Evolutionary conservation across 1,140 invertebrate species (phyloP).

Genomic region (Brachionus angularis): DNA sequence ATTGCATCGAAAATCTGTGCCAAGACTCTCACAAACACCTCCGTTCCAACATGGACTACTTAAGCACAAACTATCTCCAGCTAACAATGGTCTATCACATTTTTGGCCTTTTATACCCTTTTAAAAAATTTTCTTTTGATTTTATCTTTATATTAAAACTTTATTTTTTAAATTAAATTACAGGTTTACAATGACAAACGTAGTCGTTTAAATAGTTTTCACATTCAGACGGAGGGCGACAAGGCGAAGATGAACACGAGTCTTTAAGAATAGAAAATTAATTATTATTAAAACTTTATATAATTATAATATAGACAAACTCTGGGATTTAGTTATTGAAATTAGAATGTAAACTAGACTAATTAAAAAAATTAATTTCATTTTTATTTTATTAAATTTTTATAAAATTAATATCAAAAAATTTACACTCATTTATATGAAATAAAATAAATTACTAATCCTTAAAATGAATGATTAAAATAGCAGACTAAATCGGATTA

Average conservation of each 20-base stretch:
- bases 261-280: background rate
- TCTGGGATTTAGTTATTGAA: background rate
- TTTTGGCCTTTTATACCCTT: slow-evolving; percentile 41
- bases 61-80: slow-evolving; percentile 19
- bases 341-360: too few species aligned
- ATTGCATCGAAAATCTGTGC: background rate
- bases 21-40: slow-evolving; percentile 17
- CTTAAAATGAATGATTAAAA: too few species aligned
- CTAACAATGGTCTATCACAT: slow-evolving; percentile 17
- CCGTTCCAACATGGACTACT: slow-evolving; percentile 34
- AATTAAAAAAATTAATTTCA: too few species aligned
- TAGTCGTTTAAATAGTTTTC: slow-evolving; percentile 11
- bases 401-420: too few species aligned
- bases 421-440: too few species aligned
- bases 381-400: too few species aligned
- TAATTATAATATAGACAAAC: too few species aligned
- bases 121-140: background rate
- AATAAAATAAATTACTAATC: too few species aligned
- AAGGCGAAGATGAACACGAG: slow-evolving; percentile 6
- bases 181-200: slow-evolving; percentile 24
- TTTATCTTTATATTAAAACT: background rate
- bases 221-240: slow-evolving; percentile 35
- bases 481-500: slow-evolving; percentile 25
- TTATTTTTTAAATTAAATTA: background rate
- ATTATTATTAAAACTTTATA: background rate